phyloP scores from a whole-genome alignment of 2,888 invertebrate genomes.

The Leptura quadrifasciata region DNA sequence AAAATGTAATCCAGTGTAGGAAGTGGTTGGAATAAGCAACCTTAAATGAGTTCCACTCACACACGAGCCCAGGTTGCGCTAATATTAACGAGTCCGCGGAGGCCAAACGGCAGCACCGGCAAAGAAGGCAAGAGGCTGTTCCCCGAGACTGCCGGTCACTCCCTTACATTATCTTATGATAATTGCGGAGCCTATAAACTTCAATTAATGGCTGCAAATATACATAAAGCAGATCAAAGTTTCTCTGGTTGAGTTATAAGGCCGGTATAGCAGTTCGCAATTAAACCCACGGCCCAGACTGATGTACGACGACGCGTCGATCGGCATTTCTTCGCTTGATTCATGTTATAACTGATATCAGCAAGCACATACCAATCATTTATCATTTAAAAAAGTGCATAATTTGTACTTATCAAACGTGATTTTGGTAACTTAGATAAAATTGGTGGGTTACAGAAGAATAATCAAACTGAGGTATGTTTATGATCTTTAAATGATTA shows the following conservation, averaged over 20 bases:
- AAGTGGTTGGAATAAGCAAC: constrained; percentile 66
- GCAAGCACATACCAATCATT: constrained; percentile 34
- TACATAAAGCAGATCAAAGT: constrained; percentile 73
- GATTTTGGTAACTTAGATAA: not conserved
- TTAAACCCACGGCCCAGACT: constrained; percentile 73
- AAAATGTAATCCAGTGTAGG: constrained; percentile 65
- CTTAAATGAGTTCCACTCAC: constrained; percentile 65
- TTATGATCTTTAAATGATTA: too few species aligned
- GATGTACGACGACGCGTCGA: constrained; percentile 71
- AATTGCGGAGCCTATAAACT: constrained; percentile 74
- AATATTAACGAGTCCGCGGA: constrained; percentile 52
- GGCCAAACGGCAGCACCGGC: constrained; percentile 52
- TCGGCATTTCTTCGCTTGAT: constrained; percentile 68
- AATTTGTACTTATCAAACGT: not conserved
- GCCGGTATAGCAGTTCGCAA: constrained; percentile 71
- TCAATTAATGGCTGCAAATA: constrained; percentile 73
- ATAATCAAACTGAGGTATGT: too few species aligned
- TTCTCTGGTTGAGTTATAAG: constrained; percentile 72
- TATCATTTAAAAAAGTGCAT: constrained; percentile 13
- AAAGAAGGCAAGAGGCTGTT: constrained; percentile 51
- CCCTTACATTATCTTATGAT: constrained; percentile 73
- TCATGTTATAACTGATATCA: constrained; percentile 59
- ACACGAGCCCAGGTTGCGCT: constrained; percentile 46
- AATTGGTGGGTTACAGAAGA: not conserved
- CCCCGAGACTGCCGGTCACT: constrained; percentile 68